These are phyloP conservation scores for Plecotus auritus DNA, from an alignment of 2,113 vertebrate species.

Conservation along the genomic window DNA sequence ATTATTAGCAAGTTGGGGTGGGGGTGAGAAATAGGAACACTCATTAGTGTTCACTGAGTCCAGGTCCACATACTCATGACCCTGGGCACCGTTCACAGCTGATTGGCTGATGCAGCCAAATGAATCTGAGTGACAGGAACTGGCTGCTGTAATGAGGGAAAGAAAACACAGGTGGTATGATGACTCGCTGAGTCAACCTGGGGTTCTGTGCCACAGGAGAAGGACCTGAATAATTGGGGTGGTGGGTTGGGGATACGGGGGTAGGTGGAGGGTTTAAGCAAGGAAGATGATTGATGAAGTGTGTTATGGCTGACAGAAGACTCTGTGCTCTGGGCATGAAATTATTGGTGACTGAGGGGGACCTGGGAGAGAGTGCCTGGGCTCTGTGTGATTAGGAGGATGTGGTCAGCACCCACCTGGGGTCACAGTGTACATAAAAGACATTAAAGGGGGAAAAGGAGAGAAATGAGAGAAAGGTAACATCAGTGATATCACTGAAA, in stretches of 20 bases:
- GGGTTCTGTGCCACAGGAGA: not conserved
- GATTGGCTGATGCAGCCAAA: conserved; percentile 47
- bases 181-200: not conserved
- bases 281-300: conserved; percentile 61
- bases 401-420: conserved; percentile 66
- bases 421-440: not conserved
- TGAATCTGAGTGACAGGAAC: conserved; percentile 58
- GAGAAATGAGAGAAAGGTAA: not conserved
- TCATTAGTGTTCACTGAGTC: conserved; percentile 59
- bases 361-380: conserved; percentile 17
- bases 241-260: not conserved
- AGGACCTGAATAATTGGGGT: conserved; percentile 34
- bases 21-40: conserved; percentile 50
- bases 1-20: conserved; percentile 63
- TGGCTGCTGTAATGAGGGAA: conserved; percentile 39
- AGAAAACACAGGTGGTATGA: conserved; percentile 43
- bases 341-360: conserved; percentile 50
- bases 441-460: not conserved
- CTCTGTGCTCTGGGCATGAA: not conserved
- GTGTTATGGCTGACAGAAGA: not conserved
- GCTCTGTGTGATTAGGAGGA: conserved; percentile 59
- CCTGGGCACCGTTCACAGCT: not conserved
- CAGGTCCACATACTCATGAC: conserved; percentile 58
- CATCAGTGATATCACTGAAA: not conserved
- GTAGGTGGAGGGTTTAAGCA: not conserved